These are phyloP conservation scores for Nycticryphes semicollaris DNA, from an alignment of 2,113 vertebrate genomes.

Conservation along the genomic window DNA sequence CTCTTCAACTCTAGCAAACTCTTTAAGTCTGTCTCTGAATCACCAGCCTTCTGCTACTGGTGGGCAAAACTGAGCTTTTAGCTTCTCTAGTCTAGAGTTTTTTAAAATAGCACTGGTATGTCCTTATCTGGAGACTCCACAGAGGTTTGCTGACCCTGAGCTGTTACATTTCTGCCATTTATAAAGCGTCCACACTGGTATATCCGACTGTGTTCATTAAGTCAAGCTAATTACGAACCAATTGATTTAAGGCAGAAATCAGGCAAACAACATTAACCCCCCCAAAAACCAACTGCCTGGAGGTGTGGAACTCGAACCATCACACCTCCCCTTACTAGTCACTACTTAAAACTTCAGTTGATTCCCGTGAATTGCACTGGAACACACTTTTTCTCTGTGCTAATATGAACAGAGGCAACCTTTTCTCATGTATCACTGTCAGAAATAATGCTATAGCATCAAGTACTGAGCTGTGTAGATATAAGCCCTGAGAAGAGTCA, in stretches of 20 bases:
- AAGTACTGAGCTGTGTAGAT: not conserved
- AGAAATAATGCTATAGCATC: not conserved
- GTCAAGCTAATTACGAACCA: not conserved
- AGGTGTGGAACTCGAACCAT: not conserved
- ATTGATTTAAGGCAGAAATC: not conserved
- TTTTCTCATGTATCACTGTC: not conserved
- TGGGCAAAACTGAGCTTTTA: not conserved
- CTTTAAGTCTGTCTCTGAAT: not conserved
- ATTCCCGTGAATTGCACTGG: not conserved
- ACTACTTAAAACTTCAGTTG: not conserved
- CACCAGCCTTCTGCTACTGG: not conserved
- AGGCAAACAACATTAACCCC: fast-evolving
- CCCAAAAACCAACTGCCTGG: fast-evolving
- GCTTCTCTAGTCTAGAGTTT: not conserved
- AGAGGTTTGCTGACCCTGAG: not conserved
- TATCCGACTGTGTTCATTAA: not conserved
- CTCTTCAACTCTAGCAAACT: not conserved
- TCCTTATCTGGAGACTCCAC: not conserved
- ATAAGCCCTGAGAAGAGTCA: not conserved
- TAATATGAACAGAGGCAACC: fast-evolving
- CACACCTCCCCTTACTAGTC: not conserved
- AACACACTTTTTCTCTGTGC: fast-evolving
- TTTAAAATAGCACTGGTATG: not conserved
- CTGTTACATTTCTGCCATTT: not conserved
- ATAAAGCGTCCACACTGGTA: not conserved